phyloP scores from a whole-genome alignment of 2,888 invertebrate species.

The Schrankia costaestrigalis region DNA sequence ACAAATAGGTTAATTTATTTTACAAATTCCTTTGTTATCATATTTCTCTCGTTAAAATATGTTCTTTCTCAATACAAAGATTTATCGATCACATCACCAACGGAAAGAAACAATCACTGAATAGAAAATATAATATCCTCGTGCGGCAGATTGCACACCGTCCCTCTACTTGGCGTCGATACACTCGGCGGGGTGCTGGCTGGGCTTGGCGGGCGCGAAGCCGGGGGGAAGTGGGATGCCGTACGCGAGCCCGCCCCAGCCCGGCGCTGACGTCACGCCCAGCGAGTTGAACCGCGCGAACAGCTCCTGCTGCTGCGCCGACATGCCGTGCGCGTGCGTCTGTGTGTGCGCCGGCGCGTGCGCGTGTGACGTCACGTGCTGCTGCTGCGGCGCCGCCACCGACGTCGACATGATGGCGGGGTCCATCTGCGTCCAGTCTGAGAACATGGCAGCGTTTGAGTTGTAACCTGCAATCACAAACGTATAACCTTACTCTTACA shows the following conservation, averaged over 20 bases:
- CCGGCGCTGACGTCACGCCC: constrained; percentile 37
- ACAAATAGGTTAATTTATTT: constrained; percentile 80
- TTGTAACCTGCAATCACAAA: constrained; percentile 50
- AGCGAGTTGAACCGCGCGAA: constrained; percentile 69
- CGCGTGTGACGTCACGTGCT: too few relatives aligned
- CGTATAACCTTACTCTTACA: neutral
- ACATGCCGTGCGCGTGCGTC: too few relatives aligned
- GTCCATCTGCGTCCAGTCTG: constrained; percentile 95
- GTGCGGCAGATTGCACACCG: constrained; percentile 34
- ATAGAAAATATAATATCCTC: constrained; percentile 57
- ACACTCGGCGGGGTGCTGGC: constrained; percentile 69
- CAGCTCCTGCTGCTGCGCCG: constrained; percentile 64
- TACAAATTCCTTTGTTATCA: constrained; percentile 80
- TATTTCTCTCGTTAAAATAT: constrained; percentile 80
- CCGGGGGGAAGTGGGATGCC: constrained; percentile 70
- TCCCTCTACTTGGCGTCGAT: constrained; percentile 74
- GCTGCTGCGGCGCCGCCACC: too few relatives aligned
- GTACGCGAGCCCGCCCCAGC: constrained; percentile 39
- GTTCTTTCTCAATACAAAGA: constrained; percentile 78
- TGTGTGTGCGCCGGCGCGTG: constrained; percentile 18
- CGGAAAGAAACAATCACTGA: constrained; percentile 56
- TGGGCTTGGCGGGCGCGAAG: constrained; percentile 66
- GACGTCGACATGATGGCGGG: constrained; percentile 93
- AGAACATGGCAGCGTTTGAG: constrained; percentile 71
- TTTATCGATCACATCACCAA: constrained; percentile 76